phyloP scores from a whole-genome alignment of 2,888 invertebrate genomes.

The Thysanoteuthis rhombus region DNA sequence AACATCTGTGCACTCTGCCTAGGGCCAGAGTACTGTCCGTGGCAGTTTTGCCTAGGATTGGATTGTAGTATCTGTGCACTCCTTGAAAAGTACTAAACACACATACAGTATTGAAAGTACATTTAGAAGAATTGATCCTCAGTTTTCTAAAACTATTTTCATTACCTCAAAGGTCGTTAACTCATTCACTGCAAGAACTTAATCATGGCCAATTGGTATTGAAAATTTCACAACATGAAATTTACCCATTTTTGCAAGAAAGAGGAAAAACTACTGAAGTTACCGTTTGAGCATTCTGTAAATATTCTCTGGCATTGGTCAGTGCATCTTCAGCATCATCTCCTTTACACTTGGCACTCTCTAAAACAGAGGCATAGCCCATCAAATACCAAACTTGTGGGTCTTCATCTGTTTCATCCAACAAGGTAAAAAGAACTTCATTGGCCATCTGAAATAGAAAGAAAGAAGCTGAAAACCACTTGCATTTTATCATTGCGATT shows the following conservation, averaged over 20 bases:
- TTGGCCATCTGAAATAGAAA: constrained; percentile 58
- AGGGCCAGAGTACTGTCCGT: too few relatives aligned
- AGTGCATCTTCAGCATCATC: constrained; percentile 24
- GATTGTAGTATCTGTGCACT: too few relatives aligned
- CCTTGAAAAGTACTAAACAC: not conserved
- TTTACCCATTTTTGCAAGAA: not conserved
- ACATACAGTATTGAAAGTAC: not conserved
- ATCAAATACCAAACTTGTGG: constrained; percentile 69
- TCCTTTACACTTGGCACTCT: constrained; percentile 64
- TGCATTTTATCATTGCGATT: not conserved
- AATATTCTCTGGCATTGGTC: constrained; percentile 65
- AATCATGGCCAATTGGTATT: not conserved
- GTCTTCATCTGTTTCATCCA: constrained; percentile 69
- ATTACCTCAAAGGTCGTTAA: not conserved
- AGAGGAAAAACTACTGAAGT: not conserved
- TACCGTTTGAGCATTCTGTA: constrained; percentile 66
- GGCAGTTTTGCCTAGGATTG: too few relatives aligned
- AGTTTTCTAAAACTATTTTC: not conserved
- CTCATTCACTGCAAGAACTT: not conserved
- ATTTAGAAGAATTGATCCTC: not conserved
- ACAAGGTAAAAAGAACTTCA: constrained; percentile 67
- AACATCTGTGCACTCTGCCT: too few relatives aligned
- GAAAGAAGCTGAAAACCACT: not conserved
- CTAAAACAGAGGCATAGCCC: constrained; percentile 68
- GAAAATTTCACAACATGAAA: not conserved